A percentile compares a stretch with the other conserved stretches of the same genome.
These are phyloP conservation scores for Dolichallabes microphthalmus DNA, from an alignment of 2,113 vertebrate species.

Conservation along the genomic window DNA sequence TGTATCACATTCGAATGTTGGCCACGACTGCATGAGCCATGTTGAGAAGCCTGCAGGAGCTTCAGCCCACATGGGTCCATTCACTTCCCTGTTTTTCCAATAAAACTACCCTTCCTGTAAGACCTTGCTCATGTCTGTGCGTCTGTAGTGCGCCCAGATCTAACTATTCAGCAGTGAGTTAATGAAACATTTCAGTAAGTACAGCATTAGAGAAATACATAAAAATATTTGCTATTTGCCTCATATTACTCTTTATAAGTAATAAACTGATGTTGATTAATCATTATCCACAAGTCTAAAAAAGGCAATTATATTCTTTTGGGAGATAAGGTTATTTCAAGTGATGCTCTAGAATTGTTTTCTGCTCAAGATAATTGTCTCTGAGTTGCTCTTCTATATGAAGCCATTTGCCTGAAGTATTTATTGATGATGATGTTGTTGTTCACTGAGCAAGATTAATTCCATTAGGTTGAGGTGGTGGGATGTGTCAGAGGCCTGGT, in stretches of 20 bases:
- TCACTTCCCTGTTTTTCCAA: no score
- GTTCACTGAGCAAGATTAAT: conserved; percentile 30
- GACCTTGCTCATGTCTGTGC: no score
- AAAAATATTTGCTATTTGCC: neutral
- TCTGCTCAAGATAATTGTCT: conserved; percentile 21
- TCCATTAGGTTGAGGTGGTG: conserved; percentile 17
- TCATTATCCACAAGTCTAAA: conserved; percentile 18
- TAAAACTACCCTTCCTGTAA: no score
- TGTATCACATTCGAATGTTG: no score
- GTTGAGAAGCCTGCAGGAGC: no score
- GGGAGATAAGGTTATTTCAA: conserved; percentile 11
- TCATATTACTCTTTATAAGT: neutral
- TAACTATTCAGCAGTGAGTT: neutral
- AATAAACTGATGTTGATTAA: conserved; percentile 11
- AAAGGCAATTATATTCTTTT: neutral
- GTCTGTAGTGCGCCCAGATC: no score
- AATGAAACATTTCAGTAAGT: neutral
- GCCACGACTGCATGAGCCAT: no score
- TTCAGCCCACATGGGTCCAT: no score
- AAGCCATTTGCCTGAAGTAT: conserved; percentile 14
- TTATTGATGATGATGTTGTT: conserved; percentile 36
- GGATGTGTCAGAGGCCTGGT: neutral
- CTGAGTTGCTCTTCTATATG: conserved; percentile 3
- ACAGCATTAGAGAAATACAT: neutral
- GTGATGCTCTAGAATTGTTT: neutral